These are phyloP conservation scores for Exocentrus adspersus DNA, from an alignment of 2,888 invertebrate species.

Conservation along the genomic window DNA sequence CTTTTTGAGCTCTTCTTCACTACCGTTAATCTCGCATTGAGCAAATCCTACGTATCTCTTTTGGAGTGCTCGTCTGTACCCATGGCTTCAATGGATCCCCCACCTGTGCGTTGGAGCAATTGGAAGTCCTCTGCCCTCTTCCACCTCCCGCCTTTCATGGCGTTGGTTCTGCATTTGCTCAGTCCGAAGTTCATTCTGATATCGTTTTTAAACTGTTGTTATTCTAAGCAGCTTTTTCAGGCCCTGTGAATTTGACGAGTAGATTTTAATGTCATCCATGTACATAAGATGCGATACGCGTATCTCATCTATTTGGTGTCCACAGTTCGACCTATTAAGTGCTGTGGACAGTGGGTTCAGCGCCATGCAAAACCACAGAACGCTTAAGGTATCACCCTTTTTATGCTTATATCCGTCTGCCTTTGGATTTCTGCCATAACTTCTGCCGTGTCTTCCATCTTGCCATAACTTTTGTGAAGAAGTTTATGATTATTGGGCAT, in stretches of 20 bases:
- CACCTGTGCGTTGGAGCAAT: not conserved
- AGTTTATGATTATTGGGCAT: not conserved
- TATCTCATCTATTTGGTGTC: not conserved
- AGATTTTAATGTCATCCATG: not conserved
- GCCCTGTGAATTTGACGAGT: not conserved
- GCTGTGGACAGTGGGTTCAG: not conserved
- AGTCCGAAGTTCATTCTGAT: not conserved
- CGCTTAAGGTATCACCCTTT: slow-evolving; percentile 1
- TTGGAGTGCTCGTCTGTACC: not conserved
- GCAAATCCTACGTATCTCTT: too few species aligned
- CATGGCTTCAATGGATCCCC: not conserved
- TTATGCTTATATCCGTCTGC: not conserved
- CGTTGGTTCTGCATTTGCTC: not conserved
- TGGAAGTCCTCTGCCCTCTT: not conserved
- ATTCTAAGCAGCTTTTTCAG: not conserved
- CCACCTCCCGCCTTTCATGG: not conserved
- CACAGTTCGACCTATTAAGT: not conserved
- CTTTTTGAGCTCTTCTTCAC: too few species aligned
- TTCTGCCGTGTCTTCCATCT: not conserved
- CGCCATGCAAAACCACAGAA: slow-evolving; percentile 10
- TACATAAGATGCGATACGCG: not conserved
- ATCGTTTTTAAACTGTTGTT: not conserved
- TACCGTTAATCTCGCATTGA: too few species aligned
- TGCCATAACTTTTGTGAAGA: not conserved
- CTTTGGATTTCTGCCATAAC: not conserved